Base-by-base conservation (phyloP, 2,113 vertebrate species). In the Centropus bengalensis region DNA sequence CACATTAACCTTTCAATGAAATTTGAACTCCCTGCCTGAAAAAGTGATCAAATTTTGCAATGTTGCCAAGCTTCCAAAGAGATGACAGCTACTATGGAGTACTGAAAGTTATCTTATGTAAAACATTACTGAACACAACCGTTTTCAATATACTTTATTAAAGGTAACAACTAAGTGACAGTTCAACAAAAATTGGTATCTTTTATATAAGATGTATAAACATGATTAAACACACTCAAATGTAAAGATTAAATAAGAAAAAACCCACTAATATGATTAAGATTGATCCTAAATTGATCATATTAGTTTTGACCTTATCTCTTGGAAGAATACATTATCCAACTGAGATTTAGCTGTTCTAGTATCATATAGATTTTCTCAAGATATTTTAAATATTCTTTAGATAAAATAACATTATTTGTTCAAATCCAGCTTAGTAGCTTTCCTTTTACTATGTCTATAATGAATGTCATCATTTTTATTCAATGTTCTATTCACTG, bases 1-100 rank as follows among this genome's bases (percentile, higher is more conserved):
- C 52, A 84, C 49, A 33, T 0, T 95, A 93, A 95, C 89, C 91
- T 96, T 96, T 88, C 33, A 54, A 28, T 77, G 91, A 94, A 96
- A 93, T 93, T 70, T 92, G 96, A 96, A 95, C 94, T 82, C 85
- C 38, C 23, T 66, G 82, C 75, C 51, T 22, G 28, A 87, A 93
- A 91, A 96, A 94, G 70, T 89, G 91, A 86, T 68, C 62, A 96
- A 94, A 96, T 93, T 93, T 78, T 93, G 86, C 89, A 45, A 32
- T 81, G 88, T n/a, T 91, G 91, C 47, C 94, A 97, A 90, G 77
- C 79, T 84, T 95, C 82, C 68, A 70, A 80, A 77, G 22, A n/a
- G 71, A 87, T 96, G 85, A 82, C 51, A 89, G 59, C 64, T 54
- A 80, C 63, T 68, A 49, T 3, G 64, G 62, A 73, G 63, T 64